A percentile compares a stretch with the other conserved stretches of the same genome.
Conservation (phyloP, 2,797 vertebrate genomes). For the Clarias laeviceps region DNA sequence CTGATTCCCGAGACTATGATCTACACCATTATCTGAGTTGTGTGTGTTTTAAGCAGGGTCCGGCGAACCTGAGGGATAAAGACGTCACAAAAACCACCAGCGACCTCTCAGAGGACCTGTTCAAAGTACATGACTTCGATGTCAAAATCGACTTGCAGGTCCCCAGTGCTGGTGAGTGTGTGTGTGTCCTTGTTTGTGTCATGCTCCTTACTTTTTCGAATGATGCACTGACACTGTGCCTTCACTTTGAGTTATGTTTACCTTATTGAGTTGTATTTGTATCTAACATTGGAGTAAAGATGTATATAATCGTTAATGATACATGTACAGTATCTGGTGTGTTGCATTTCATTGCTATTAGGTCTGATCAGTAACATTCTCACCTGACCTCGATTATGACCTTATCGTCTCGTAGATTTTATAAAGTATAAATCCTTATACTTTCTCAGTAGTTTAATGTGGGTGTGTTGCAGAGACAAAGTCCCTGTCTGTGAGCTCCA, state of each 20-base stretch:
- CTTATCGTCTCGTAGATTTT: background rate
- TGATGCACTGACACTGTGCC: background rate
- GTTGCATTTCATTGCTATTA: too few relatives aligned
- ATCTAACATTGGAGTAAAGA: background rate
- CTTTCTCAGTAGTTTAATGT: background rate
- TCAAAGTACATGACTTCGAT: conserved; percentile 99
- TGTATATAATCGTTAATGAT: too few relatives aligned
- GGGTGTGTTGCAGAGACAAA: conserved; percentile 84
- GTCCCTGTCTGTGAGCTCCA: conserved; percentile 94
- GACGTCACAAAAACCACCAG: conserved; percentile 89
- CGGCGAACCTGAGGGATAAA: conserved; percentile 83
- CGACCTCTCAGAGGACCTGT: conserved; percentile 98
- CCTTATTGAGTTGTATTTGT: background rate
- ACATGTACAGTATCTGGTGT: too few relatives aligned
- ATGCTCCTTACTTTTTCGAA: background rate
- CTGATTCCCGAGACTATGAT: background rate
- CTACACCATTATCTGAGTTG: background rate
- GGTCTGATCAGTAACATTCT: background rate
- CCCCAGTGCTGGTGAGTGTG: conserved; percentile 91
- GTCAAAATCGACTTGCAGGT: conserved; percentile 99
- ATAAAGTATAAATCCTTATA: background rate
- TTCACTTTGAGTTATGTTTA: background rate
- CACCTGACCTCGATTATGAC: too few relatives aligned
- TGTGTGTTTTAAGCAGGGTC: conserved; percentile 69
- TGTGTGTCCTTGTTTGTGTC: background rate